Conservation (phyloP, 2,113 vertebrate genomes). For the Grallaria varia region DNA sequence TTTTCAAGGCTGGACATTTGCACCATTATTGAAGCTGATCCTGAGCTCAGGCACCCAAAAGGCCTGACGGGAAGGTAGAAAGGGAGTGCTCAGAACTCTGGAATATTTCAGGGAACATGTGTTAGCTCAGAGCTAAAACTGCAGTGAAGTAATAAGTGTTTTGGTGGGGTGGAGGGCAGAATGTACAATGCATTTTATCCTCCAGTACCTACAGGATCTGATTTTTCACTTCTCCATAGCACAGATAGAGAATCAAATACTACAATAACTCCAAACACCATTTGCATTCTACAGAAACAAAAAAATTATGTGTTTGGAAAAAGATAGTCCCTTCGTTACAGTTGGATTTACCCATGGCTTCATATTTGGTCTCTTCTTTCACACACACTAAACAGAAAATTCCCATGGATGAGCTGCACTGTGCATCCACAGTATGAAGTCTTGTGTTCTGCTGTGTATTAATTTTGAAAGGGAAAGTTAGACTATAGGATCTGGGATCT, state of each 20-base stretch:
- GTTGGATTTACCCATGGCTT: background rate
- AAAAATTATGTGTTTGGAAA: background rate
- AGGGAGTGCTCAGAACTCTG: background rate
- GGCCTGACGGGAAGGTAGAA: background rate
- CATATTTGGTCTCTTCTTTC: background rate
- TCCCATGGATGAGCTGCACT: background rate
- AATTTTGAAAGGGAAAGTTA: background rate
- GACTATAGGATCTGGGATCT: background rate
- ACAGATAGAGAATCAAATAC: background rate
- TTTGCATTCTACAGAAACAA: background rate
- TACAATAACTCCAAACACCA: background rate
- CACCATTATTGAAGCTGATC: background rate
- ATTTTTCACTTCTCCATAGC: background rate
- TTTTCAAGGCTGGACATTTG: background rate
- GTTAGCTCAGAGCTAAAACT: background rate
- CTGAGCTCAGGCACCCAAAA: background rate
- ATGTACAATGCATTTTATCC: background rate
- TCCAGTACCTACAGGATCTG: background rate
- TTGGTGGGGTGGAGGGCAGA: background rate
- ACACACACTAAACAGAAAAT: background rate
- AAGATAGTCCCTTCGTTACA: background rate
- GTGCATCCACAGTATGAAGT: background rate
- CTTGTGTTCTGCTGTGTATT: background rate
- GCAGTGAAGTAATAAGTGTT: background rate
- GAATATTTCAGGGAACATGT: background rate